Conservation (phyloP, 2,113 vertebrate genomes). For the Cyrtonyx montezumae region DNA sequence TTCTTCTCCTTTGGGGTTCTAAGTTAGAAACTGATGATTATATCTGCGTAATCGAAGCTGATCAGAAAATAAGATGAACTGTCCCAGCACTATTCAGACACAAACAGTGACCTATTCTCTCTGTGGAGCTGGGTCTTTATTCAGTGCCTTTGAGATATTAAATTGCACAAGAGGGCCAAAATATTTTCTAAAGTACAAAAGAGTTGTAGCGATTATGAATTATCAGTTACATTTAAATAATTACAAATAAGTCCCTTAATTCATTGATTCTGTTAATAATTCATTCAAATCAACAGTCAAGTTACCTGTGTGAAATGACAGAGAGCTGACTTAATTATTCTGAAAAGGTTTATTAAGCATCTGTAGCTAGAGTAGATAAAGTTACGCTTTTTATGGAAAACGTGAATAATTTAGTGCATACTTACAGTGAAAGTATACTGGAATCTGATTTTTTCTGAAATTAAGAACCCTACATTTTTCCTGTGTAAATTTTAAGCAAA, state of each 20-base stretch:
- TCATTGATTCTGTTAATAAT: conserved; percentile 3
- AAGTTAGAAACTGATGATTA: background rate
- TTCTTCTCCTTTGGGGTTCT: background rate
- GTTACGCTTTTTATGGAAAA: background rate
- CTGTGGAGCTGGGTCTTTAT: background rate
- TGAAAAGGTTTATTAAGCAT: background rate
- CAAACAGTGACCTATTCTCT: background rate
- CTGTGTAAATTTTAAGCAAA: background rate
- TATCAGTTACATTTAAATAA: background rate
- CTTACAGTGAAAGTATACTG: background rate
- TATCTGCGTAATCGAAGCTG: background rate
- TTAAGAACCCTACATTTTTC: background rate
- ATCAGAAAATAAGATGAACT: background rate
- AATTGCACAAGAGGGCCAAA: background rate
- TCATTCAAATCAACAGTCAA: background rate
- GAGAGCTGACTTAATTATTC: background rate
- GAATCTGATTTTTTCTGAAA: background rate
- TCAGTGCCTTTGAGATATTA: background rate
- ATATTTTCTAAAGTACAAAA: background rate
- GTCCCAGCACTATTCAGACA: background rate
- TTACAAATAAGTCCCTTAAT: background rate
- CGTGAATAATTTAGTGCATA: background rate
- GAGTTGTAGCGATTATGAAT: background rate
- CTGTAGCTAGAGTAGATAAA: background rate
- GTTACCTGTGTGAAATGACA: background rate